Evolutionary conservation across 2,888 invertebrate species (phyloP).

Genomic region (Melikaiella ostensackeni): DNA sequence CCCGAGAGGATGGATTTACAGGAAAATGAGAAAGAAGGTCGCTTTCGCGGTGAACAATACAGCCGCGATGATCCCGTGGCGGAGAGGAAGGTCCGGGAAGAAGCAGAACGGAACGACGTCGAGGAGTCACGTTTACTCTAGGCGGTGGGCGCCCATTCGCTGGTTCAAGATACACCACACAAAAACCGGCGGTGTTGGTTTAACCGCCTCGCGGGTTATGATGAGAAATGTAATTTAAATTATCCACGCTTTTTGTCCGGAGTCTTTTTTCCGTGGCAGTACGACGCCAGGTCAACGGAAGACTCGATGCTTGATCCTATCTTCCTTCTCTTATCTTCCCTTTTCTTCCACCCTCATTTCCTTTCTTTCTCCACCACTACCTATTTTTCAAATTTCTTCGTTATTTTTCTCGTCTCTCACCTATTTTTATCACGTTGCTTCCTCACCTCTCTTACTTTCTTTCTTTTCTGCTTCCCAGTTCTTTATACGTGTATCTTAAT

Average conservation of each 20-base stretch:
- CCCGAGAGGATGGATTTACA: not conserved
- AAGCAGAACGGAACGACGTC: constrained; percentile 46
- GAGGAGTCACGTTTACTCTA: constrained; percentile 48
- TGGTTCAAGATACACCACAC: constrained; percentile 10
- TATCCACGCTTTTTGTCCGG: constrained; percentile 70
- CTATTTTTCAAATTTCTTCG: not conserved
- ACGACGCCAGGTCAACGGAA: constrained; percentile 48
- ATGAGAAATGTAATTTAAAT: constrained; percentile 74
- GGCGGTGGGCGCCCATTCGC: constrained; percentile 46
- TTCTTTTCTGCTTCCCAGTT: too few species aligned
- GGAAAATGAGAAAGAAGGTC: constrained; percentile 42
- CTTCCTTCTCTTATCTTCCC: constrained; percentile 40
- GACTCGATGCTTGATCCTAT: constrained; percentile 31
- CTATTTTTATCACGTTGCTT: not conserved
- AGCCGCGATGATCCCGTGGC: not conserved
- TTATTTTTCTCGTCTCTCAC: not conserved
- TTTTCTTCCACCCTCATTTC: constrained; percentile 5
- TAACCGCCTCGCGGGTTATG: constrained; percentile 68
- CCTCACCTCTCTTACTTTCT: not conserved
- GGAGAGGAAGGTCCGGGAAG: constrained; percentile 39
- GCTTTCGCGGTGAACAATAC: constrained; percentile 35
- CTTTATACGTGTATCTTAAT: too few species aligned
- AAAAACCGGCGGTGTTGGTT: constrained; percentile 62
- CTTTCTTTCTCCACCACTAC: constrained; percentile 25
- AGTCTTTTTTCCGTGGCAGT: constrained; percentile 55